Percentiles rank a stretch among this genome's conserved stretches.
These are phyloP conservation scores for Clangula hyemalis DNA, from an alignment of 2,797 vertebrate genomes.

Conservation along the genomic window DNA sequence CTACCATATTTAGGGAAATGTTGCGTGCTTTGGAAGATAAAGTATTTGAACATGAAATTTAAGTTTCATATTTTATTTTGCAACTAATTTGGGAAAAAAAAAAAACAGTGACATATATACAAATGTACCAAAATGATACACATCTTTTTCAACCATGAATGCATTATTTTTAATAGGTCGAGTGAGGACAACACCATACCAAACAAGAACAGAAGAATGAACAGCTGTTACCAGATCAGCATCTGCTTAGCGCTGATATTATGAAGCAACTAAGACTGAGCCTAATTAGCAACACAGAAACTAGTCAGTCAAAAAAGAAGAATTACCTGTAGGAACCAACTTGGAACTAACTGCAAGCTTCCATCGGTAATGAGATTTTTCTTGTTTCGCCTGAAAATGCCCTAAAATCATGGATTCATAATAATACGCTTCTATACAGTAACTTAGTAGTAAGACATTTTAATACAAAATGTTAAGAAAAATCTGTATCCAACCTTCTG, in stretches of 20 bases:
- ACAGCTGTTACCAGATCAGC: not conserved
- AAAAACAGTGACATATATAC: not conserved
- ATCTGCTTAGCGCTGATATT: not conserved
- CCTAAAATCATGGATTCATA: not conserved
- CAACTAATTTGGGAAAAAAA: not conserved
- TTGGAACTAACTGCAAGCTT: not conserved
- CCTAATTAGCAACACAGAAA: not conserved
- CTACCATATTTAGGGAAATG: not conserved
- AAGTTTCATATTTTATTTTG: not conserved
- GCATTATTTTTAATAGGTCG: not conserved
- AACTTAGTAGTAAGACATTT: not conserved
- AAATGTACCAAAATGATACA: not conserved
- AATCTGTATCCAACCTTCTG: not conserved
- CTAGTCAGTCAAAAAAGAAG: not conserved
- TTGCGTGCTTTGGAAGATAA: not conserved
- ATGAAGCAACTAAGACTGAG: not conserved
- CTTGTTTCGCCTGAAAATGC: not conserved
- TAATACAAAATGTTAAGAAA: not conserved
- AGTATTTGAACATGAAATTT: not conserved
- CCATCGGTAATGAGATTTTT: not conserved
- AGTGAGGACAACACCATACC: not conserved
- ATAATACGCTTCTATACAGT: not conserved
- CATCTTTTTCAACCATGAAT: not conserved
- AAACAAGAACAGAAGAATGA: not conserved
- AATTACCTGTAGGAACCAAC: not conserved